These are phyloP conservation scores for Cerastoderma edule DNA, from an alignment of 2,888 invertebrate genomes.

Conservation along the genomic window DNA sequence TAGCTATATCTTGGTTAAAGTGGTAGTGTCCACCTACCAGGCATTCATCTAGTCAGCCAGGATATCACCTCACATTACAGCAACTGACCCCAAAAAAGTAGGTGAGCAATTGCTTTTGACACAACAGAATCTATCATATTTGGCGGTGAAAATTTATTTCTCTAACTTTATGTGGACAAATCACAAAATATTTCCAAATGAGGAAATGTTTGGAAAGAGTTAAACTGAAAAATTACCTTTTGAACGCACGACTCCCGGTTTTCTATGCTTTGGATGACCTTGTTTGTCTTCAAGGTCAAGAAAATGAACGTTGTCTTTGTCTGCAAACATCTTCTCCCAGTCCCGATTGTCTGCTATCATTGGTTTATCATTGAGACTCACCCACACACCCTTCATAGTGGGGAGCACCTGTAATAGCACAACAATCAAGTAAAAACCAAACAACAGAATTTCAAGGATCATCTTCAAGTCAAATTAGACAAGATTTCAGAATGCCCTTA, in stretches of 20 bases:
- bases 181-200: not conserved
- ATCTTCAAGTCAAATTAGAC: too few relatives aligned
- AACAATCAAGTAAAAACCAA: too few relatives aligned
- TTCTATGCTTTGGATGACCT: not conserved
- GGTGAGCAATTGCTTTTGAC: not conserved
- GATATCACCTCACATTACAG: too few relatives aligned
- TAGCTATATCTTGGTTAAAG: too few relatives aligned
- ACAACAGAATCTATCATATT: not conserved
- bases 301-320: conserved; percentile 72
- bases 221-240: not conserved
- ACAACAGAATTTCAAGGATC: too few relatives aligned
- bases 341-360: conserved; percentile 78
- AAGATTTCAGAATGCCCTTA: too few relatives aligned
- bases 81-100: not conserved
- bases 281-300: conserved; percentile 65
- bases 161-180: not conserved
- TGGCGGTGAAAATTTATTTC: not conserved
- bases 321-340: conserved; percentile 72
- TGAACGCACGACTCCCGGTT: not conserved
- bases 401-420: conserved; percentile 71
- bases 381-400: conserved; percentile 73
- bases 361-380: conserved; percentile 73
- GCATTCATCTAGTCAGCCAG: too few relatives aligned
- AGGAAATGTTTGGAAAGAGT: not conserved
- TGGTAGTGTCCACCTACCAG: too few relatives aligned